A percentile compares a stretch with the other conserved stretches of the same genome.
These are phyloP conservation scores for Zaprionus tsacasi DNA, from an alignment of 1,140 invertebrate species.

Conservation along the genomic window DNA sequence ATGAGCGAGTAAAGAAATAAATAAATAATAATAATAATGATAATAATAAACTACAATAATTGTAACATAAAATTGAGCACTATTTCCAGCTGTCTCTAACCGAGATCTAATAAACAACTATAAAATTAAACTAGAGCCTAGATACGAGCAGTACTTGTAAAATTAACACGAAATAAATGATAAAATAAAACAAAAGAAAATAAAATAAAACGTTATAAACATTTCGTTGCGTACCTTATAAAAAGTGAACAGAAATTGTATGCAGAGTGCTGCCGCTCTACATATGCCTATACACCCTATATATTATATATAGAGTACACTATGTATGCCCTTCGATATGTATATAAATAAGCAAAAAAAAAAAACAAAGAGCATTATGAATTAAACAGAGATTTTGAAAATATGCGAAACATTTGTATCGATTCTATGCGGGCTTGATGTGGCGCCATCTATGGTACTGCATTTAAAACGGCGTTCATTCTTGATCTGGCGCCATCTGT, in stretches of 20 bases:
- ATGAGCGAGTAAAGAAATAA: slow-evolving; percentile 14
- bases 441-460: not conserved
- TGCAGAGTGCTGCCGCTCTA: slow-evolving; percentile 34
- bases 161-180: slow-evolving; percentile 10
- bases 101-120: slow-evolving; percentile 14
- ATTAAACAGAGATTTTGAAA: slow-evolving; percentile 56
- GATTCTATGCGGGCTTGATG: not conserved
- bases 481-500: not conserved
- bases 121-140: slow-evolving; percentile 3
- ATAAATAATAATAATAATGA: slow-evolving; percentile 9
- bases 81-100: slow-evolving; percentile 45
- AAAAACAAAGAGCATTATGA: slow-evolving; percentile 48
- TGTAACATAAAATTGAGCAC: slow-evolving; percentile 43
- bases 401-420: slow-evolving; percentile 1
- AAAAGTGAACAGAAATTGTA: slow-evolving; percentile 10
- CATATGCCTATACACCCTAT: slow-evolving; percentile 26
- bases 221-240: slow-evolving; percentile 51
- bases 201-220: slow-evolving; percentile 38
- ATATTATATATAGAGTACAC: slow-evolving; percentile 16
- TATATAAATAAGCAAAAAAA: slow-evolving; percentile 51
- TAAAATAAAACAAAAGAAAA: slow-evolving; percentile 10
- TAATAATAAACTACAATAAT: slow-evolving; percentile 3
- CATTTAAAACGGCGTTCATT: not conserved
- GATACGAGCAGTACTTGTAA: slow-evolving; percentile 30
- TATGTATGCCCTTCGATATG: slow-evolving; percentile 34